These are phyloP conservation scores for Hyppa rectilinea DNA, from an alignment of 2,888 invertebrate genomes.

Conservation along the genomic window DNA sequence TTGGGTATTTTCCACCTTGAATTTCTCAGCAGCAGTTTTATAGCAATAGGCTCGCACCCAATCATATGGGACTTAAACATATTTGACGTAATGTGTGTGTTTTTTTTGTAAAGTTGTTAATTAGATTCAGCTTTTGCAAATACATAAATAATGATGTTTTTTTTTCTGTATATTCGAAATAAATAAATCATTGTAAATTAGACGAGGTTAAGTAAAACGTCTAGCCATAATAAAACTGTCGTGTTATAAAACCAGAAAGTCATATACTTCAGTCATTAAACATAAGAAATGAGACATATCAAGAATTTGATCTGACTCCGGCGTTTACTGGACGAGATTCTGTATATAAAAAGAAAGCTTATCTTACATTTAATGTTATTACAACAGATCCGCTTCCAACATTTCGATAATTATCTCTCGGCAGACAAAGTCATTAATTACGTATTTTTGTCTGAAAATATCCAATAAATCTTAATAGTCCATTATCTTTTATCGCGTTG, in stretches of 20 bases:
- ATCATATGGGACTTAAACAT: too few species aligned
- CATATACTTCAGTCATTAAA: constrained; percentile 5
- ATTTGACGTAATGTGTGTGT: too few species aligned
- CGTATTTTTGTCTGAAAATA: constrained; percentile 19
- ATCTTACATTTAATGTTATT: constrained; percentile 42
- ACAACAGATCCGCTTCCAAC: constrained; percentile 46
- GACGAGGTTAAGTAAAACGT: neutral
- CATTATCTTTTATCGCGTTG: constrained; percentile 32
- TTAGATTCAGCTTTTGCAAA: too few species aligned
- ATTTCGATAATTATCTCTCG: constrained; percentile 35
- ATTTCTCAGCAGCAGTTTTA: too few species aligned
- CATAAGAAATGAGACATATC: constrained; percentile 27
- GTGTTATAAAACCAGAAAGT: neutral
- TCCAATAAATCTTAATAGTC: constrained; percentile 11
- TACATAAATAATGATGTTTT: too few species aligned
- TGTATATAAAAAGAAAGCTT: constrained; percentile 46
- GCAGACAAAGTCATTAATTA: constrained; percentile 34
- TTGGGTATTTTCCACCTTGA: too few species aligned
- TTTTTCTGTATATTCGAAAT: too few species aligned
- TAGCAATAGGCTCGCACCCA: too few species aligned
- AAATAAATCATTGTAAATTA: neutral
- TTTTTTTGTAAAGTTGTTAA: too few species aligned
- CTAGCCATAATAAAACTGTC: neutral
- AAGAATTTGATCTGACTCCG: constrained; percentile 24
- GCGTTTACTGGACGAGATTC: constrained; percentile 24